phyloP scores from a whole-genome alignment of 1,140 invertebrate species.

The Octopus bimaculoides region DNA sequence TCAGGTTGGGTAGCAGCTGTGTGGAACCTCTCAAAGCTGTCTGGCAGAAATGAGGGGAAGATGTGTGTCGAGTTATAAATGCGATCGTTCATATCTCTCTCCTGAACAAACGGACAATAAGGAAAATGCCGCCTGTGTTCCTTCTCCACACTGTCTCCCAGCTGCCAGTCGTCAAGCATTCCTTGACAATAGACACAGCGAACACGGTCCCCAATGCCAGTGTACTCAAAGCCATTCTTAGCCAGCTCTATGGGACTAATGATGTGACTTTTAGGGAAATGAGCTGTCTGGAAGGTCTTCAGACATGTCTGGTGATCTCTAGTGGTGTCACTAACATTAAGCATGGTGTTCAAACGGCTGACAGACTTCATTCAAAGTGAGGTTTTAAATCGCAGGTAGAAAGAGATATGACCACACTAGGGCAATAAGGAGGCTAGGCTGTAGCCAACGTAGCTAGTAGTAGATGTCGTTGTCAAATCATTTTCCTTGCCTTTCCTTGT shows the following conservation, averaged over 20 bases:
- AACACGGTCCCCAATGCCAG: constrained; percentile 64
- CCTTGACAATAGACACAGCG: constrained; percentile 82
- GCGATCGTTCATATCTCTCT: constrained; percentile 29
- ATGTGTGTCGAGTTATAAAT: not conserved
- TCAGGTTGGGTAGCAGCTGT: constrained; percentile 1
- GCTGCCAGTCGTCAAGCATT: constrained; percentile 72
- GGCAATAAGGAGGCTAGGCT: too few species aligned
- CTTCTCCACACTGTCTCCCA: constrained; percentile 70
- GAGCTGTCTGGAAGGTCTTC: not conserved
- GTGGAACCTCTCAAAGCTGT: constrained; percentile 3
- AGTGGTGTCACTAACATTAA: not conserved
- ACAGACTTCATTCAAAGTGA: not conserved
- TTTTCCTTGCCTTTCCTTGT: not conserved
- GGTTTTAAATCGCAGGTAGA: too few species aligned
- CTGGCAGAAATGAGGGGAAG: not conserved
- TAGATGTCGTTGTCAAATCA: not conserved
- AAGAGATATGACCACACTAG: too few species aligned
- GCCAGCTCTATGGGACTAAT: constrained; percentile 70
- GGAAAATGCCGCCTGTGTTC: constrained; percentile 75
- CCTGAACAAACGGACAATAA: constrained; percentile 70
- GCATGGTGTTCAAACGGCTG: not conserved
- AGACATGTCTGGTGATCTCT: constrained; percentile 5
- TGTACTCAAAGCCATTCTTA: constrained; percentile 78
- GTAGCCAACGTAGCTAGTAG: too few species aligned
- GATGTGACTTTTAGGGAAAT: constrained; percentile 5